Evolutionary conservation across 2,888 invertebrate genomes (phyloP), one percentile per base, ranked within the genome.

Genomic region (Saturnia pavonia): DNA sequence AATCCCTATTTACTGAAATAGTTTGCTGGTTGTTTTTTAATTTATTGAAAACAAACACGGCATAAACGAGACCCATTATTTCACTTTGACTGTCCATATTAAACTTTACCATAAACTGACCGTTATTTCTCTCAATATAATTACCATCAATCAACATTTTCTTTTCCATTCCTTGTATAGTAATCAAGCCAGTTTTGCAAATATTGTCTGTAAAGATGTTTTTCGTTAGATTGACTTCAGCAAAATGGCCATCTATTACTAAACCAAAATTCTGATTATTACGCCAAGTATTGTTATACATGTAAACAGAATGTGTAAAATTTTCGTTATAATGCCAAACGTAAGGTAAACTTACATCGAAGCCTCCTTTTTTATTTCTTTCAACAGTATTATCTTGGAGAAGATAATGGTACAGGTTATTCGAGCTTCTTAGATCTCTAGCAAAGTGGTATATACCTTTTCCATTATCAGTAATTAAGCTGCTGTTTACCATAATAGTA

Each of bases 271-370:
- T 96, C 42, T 96, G 94, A 88, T 99, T 99, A 79, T 96, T 95
- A 19, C 96, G 94, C 96, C 99, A 98, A 0, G 97, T 97, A 76
- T 97, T 97, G 84, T 99, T 98, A 65, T 96, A 96, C 85, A 99
- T 96, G 80, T 96, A 97, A 19, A 99, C 95, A 0, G 97, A 97
- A 91, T 99, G 99, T 0, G 98, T 98, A 80, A 97, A 98, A 84
- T 98, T 98, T 89, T 98, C 98, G 84, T 98, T 97, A 83, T 98
- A 98, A 80, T 98, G 97, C 98, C 98, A 98, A 1, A 99, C 99
- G 78, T 98, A 98, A 0, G 99, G 99, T 54, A 99, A 90, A 16
- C 96, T 95, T 7, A 99, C 95, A 81, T 97, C 96, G 76, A 99
- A 96, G 0, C 99, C 99, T 16, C 98, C 98, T 42, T 95, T 95